A percentile compares a stretch with the other conserved stretches of the same genome.
Evolutionary conservation across 2,888 invertebrate species (phyloP).

Genomic region (Salpingus planirostris): DNA sequence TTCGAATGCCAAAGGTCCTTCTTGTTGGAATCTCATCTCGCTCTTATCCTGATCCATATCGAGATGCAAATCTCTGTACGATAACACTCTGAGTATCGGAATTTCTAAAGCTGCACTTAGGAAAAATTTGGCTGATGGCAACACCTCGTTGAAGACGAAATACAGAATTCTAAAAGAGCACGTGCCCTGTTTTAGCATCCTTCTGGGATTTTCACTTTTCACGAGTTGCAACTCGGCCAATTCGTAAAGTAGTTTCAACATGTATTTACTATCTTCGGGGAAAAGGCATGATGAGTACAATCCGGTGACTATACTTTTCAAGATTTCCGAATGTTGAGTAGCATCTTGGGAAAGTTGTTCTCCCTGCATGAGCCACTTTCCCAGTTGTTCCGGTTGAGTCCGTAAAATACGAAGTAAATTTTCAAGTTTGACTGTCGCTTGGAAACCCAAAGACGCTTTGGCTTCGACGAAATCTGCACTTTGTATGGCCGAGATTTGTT

Average conservation of each 20-base stretch:
- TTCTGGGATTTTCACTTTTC: conserved; percentile 58
- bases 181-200: conserved; percentile 73
- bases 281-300: conserved; percentile 67
- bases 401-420: conserved; percentile 61
- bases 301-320: conserved; percentile 53
- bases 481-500: conserved; percentile 56
- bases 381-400: conserved; percentile 60
- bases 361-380: conserved; percentile 57
- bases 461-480: conserved; percentile 65
- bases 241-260: conserved; percentile 55
- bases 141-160: conserved; percentile 78
- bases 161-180: conserved; percentile 83
- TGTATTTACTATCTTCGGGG: conserved; percentile 62
- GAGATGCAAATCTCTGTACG: conserved; percentile 83
- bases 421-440: conserved; percentile 57
- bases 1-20: conserved; percentile 7
- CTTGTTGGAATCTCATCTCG: conserved; percentile 57
- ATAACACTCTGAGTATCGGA: conserved; percentile 83
- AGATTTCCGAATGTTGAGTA: conserved; percentile 33
- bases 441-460: conserved; percentile 75
- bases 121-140: conserved; percentile 87
- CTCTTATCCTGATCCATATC: conserved; percentile 88
- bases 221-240: conserved; percentile 65
- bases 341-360: conserved; percentile 47
- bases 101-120: conserved; percentile 85